Base-by-base conservation (phyloP, 2,113 vertebrate genomes). In the Mustela nigripes region DNA sequence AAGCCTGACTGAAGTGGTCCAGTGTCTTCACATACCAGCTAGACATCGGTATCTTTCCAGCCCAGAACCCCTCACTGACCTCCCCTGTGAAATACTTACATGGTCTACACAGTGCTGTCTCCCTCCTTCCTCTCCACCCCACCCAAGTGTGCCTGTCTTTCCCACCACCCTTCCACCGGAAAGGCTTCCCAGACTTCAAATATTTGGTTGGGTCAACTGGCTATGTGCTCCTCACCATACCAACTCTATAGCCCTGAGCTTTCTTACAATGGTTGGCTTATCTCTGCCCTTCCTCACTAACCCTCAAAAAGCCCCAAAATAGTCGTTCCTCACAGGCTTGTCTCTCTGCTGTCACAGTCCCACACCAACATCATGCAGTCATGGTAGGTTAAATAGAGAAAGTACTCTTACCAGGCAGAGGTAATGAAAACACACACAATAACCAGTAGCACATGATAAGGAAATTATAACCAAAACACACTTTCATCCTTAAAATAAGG, bases 401-500 rank as follows among this genome's bases (percentile, higher is more conserved):
- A 60, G 5, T 81, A 21, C 76, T 62, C 65, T 73, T 86, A 85
- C 2, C 11, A 92, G 26, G 31, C 39, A 88, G 60, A 86, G 28
- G 22, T 56, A 90, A 26, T 19, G 56, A 71, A 95, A 89, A 80
- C 31, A 81, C 78, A 67, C 1, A 84, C 7, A 58, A 76, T 28
- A 42, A 78, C 56, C 3, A 79, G 36, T 9, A 58, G 33, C 39
- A 58, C 1, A 83, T 33, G 12, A 86, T 21, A 92, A 94, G 24
- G 33, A 92, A 93, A 48, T 86, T 15, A 93, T 3, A 86, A 39
- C 16, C 26, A 50, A 89, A 73, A 53, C 56, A 48, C 0, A 79
- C 10, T 28, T 74, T 81, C 53, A 90, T 53, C 80, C 53, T 88
- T 93, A 85, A 93, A 73, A 33, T 56, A 93, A 98, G 63, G 36